phyloP scores from a whole-genome alignment of 2,888 invertebrate species.

The Heliothis peltigera region DNA sequence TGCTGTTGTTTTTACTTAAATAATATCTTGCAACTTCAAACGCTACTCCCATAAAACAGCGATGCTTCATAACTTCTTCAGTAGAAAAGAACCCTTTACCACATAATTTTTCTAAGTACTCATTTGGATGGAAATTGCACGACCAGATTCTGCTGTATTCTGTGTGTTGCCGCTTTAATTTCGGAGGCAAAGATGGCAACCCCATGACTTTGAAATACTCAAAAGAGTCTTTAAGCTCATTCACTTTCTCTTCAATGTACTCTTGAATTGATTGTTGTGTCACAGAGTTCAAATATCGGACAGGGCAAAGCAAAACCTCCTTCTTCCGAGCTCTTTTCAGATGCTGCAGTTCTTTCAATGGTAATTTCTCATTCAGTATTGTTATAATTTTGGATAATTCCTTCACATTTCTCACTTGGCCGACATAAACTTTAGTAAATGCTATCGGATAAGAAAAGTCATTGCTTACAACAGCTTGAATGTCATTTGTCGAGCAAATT shows the following conservation, averaged over 20 bases:
- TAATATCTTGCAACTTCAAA: constrained; percentile 87
- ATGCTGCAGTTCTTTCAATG: constrained; percentile 91
- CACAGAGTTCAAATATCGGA: constrained; percentile 59
- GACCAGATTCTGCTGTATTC: constrained; percentile 93
- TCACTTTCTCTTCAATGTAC: constrained; percentile 79
- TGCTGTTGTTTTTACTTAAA: constrained; percentile 43
- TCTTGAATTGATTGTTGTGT: constrained; percentile 80
- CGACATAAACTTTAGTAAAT: constrained; percentile 90
- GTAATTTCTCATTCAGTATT: constrained; percentile 89
- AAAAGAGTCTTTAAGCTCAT: constrained; percentile 85
- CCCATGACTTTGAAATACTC: constrained; percentile 86
- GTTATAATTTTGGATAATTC: constrained; percentile 91
- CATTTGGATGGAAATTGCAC: constrained; percentile 95
- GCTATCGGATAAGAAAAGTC: constrained; percentile 86
- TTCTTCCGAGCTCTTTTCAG: constrained; percentile 92
- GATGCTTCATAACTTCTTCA: constrained; percentile 88
- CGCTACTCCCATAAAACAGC: constrained; percentile 89
- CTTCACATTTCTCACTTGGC: constrained; percentile 90
- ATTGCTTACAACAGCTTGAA: constrained; percentile 89
- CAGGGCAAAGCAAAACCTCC: constrained; percentile 90
- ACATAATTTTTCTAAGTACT: constrained; percentile 92
- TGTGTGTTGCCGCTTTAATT: constrained; percentile 92
- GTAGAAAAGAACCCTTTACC: constrained; percentile 90
- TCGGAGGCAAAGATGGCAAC: constrained; percentile 91
- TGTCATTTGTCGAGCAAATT: constrained; percentile 67